Evolutionary conservation across 2,888 invertebrate species (phyloP).

Genomic region (Heliconius ethilla): DNA sequence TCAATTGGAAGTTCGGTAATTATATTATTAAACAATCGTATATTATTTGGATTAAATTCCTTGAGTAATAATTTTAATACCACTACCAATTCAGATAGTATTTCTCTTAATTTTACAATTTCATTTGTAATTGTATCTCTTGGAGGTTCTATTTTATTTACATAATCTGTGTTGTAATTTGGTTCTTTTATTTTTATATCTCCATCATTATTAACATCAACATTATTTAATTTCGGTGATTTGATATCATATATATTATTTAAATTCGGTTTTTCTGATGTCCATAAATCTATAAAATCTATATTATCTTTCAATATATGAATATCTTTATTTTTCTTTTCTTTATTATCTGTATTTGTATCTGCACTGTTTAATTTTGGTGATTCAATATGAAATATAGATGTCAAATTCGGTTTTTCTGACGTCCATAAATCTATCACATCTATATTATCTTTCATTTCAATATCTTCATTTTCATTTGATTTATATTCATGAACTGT

Average conservation of each 20-base stretch:
- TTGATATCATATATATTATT: not conserved
- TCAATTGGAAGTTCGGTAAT: not conserved
- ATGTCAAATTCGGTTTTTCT: conserved; percentile 8
- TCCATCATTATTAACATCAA: not conserved
- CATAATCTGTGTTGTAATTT: not conserved
- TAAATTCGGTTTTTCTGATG: not conserved
- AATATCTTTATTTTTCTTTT: not conserved
- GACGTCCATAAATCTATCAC: conserved; percentile 5
- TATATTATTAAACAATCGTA: not conserved
- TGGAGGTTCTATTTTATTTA: not conserved
- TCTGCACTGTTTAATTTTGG: not conserved
- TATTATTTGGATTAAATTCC: not conserved
- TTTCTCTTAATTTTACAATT: conserved; percentile 3
- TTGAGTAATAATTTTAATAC: not conserved
- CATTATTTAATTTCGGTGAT: not conserved
- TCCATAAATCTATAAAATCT: not conserved
- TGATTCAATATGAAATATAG: not conserved
- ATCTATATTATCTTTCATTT: conserved; percentile 4
- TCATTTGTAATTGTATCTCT: not conserved
- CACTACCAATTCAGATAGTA: not conserved
- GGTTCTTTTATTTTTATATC: not conserved
- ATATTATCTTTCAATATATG: not conserved
- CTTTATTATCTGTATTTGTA: not conserved
- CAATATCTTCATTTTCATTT: not conserved
- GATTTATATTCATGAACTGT: not conserved